phyloP scores from a whole-genome alignment of 2,113 vertebrate species.

The Leucoraja erinaceus region DNA sequence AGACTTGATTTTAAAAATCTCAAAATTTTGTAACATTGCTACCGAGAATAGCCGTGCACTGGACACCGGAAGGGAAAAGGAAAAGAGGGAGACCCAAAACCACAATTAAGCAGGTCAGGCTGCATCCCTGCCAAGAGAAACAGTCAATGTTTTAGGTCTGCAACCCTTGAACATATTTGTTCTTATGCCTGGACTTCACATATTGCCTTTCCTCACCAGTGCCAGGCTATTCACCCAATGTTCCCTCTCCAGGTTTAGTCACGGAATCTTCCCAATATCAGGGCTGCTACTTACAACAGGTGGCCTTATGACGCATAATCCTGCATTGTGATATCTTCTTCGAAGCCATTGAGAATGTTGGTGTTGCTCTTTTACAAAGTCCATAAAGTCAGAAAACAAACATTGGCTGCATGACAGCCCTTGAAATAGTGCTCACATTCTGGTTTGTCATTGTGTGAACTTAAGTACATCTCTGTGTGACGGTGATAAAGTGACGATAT shows the following conservation, averaged over 20 bases:
- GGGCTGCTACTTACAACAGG: background rate
- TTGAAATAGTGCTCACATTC: background rate
- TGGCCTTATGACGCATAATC: background rate
- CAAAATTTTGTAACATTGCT: too few relatives aligned
- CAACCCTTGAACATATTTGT: background rate
- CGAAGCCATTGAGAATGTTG: background rate
- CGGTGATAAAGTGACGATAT: background rate
- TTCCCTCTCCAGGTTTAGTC: background rate
- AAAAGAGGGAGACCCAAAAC: too few relatives aligned
- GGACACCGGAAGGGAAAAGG: too few relatives aligned
- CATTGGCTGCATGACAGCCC: background rate
- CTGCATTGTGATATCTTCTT: background rate
- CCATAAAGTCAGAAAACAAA: background rate
- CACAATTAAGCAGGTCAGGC: too few relatives aligned
- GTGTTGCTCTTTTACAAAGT: background rate
- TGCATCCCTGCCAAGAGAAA: too few relatives aligned
- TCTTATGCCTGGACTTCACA: background rate
- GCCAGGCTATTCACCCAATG: background rate
- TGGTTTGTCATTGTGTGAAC: background rate
- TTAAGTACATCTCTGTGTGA: background rate
- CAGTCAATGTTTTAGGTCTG: too few relatives aligned
- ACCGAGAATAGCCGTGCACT: too few relatives aligned
- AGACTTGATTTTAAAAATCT: too few relatives aligned
- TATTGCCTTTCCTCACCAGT: background rate
- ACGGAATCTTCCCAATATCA: background rate